Conservation (phyloP, 2,797 vertebrate genomes). For the Telmatherina bonti region DNA sequence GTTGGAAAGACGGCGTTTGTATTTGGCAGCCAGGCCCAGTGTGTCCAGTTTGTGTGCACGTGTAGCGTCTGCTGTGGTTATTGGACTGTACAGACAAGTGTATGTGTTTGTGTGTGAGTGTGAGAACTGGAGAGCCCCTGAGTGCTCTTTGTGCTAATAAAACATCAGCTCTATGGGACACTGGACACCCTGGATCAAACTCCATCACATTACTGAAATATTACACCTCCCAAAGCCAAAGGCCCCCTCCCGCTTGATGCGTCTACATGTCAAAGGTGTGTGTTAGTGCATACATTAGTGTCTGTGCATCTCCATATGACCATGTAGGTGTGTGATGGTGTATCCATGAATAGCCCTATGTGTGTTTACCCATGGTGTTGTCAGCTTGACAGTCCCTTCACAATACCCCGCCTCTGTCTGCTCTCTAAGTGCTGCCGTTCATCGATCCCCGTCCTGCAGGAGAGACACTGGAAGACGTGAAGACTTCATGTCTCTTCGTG, state of each 20-base stretch:
- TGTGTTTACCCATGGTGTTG: conserved; percentile 90
- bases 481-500: conserved; percentile 31
- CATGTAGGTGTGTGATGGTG: conserved; percentile 41
- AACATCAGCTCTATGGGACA: conserved; percentile 89
- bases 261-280: conserved; percentile 86
- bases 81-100: conserved; percentile 66
- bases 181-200: conserved; percentile 92
- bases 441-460: conserved; percentile 82
- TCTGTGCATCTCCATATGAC: conserved; percentile 30
- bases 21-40: conserved; percentile 32
- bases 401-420: conserved; percentile 85
- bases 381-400: conserved; percentile 89
- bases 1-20: conserved; percentile 58
- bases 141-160: conserved; percentile 95
- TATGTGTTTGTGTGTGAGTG: conserved; percentile 19
- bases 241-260: conserved; percentile 69
- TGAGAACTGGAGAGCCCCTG: conserved; percentile 86
- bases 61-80: conserved; percentile 73
- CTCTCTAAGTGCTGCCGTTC: conserved; percentile 83
- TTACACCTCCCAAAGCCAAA: conserved; percentile 84
- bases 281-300: conserved; percentile 41
- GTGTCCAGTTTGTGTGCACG: conserved; percentile 49
- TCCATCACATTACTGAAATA: conserved; percentile 96
- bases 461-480: conserved; percentile 47
- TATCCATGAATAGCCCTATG: conserved; percentile 83